Evolutionary conservation across 1,140 invertebrate genomes (phyloP).

Genomic region (Cheumatopsyche charites): DNA sequence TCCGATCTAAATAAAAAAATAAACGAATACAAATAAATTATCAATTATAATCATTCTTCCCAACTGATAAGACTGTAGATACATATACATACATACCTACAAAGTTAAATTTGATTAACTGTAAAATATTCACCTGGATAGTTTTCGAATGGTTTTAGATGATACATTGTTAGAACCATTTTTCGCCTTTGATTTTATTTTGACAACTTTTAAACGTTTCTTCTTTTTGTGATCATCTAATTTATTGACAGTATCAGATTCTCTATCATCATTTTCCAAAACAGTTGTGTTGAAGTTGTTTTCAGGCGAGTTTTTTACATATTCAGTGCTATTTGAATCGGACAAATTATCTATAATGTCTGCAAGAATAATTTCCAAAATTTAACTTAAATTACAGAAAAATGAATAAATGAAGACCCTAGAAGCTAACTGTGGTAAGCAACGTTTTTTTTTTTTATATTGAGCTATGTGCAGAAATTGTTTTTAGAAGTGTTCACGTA

Average conservation of each 20-base stretch:
- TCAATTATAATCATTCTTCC: too few relatives aligned
- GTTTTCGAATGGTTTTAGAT: conserved; percentile 2
- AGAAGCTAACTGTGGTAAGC: too few relatives aligned
- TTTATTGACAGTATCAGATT: conserved; percentile 21
- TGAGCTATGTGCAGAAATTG: too few relatives aligned
- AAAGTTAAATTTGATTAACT: too few relatives aligned
- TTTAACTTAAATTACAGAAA: too few relatives aligned
- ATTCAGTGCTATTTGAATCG: conserved; percentile 27
- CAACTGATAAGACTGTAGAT: too few relatives aligned
- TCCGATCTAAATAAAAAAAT: not conserved
- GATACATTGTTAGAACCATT: not conserved
- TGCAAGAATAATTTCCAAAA: conserved; percentile 24
- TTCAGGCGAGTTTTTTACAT: conserved; percentile 10
- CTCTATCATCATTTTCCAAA: conserved; percentile 35
- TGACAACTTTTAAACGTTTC: conserved; percentile 24
- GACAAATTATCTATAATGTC: conserved; percentile 32
- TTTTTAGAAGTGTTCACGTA: too few relatives aligned
- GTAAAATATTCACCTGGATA: too few relatives aligned
- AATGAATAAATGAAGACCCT: too few relatives aligned
- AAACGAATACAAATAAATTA: conserved; percentile 1
- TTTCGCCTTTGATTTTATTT: conserved; percentile 38
- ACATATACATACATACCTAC: too few relatives aligned
- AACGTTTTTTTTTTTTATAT: too few relatives aligned
- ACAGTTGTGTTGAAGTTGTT: conserved; percentile 16
- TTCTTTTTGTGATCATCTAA: conserved; percentile 32